A percentile compares a stretch with the other conserved stretches of the same genome.
These are phyloP conservation scores for Gymnosoma rotundatum DNA, from an alignment of 2,888 invertebrate genomes.

Conservation along the genomic window DNA sequence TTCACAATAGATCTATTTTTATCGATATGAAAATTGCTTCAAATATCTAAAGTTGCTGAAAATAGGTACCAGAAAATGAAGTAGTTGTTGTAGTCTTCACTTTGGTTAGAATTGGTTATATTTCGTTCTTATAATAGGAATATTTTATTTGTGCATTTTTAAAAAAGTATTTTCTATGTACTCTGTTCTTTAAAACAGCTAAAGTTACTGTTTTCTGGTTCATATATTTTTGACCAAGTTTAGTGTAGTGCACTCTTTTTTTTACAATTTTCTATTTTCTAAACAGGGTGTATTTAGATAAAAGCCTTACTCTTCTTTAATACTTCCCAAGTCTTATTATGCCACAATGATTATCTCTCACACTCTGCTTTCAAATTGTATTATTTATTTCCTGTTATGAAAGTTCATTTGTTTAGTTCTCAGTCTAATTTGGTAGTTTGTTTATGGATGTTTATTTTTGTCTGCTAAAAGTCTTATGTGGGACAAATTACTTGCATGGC, in stretches of 20 bases:
- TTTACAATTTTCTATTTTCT: constrained; percentile 38
- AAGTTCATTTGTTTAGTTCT: constrained; percentile 36
- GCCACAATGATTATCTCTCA: constrained; percentile 34
- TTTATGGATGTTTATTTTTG: background rate
- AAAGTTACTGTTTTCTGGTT: background rate
- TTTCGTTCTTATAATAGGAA: too few relatives aligned
- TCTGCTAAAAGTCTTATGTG: constrained; percentile 50
- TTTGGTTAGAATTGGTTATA: too few relatives aligned
- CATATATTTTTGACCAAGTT: constrained; percentile 26
- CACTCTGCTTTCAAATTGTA: constrained; percentile 7
- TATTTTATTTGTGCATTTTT: background rate
- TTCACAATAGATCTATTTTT: too few relatives aligned
- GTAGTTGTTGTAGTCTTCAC: too few relatives aligned
- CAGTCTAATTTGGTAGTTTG: constrained; percentile 53
- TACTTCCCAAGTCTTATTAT: constrained; percentile 29
- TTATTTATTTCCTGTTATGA: constrained; percentile 34
- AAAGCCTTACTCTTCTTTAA: constrained; percentile 13
- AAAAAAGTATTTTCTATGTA: too few relatives aligned
- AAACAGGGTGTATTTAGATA: background rate
- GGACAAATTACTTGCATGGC: constrained; percentile 70
- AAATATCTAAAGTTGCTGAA: too few relatives aligned
- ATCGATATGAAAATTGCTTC: too few relatives aligned
- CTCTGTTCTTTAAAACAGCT: background rate
- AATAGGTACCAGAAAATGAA: too few relatives aligned
- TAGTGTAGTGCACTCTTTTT: constrained; percentile 27